Evolutionary conservation across 2,888 invertebrate species (phyloP).

Genomic region (Lithophane ornitopus): DNA sequence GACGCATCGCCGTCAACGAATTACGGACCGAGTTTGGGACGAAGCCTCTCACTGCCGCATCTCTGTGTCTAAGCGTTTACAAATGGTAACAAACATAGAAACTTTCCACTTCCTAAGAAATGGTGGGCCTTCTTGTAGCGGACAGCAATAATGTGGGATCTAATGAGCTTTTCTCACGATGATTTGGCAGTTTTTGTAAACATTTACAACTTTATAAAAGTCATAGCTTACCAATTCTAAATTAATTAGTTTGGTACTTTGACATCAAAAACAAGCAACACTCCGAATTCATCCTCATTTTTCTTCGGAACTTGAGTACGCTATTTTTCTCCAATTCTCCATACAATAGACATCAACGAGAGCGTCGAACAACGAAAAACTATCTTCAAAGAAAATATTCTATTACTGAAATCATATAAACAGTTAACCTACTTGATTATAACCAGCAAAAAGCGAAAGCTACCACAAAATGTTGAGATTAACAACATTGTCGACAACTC

Average conservation of each 20-base stretch:
- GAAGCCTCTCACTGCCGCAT: slow-evolving; percentile 57
- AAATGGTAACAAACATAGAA: slow-evolving; percentile 52
- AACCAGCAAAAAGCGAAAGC: slow-evolving; percentile 60
- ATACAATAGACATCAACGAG: slow-evolving; percentile 78
- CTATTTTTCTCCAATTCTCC: slow-evolving; percentile 37
- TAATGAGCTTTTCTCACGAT: slow-evolving; percentile 44
- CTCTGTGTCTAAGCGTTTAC: slow-evolving; percentile 48
- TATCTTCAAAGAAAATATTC: slow-evolving; percentile 30
- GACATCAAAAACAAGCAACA: not conserved
- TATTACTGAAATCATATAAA: slow-evolving; percentile 28
- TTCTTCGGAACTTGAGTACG: slow-evolving; percentile 4
- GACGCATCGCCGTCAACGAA: slow-evolving; percentile 69
- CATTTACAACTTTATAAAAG: not conserved
- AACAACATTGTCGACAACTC: slow-evolving; percentile 45
- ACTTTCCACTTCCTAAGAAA: slow-evolving; percentile 64
- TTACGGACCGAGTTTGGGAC: slow-evolving; percentile 36
- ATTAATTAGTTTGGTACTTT: not conserved
- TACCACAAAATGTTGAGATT: slow-evolving; percentile 54
- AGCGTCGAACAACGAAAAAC: slow-evolving; percentile 28
- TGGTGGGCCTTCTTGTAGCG: slow-evolving; percentile 27
- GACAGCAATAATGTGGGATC: slow-evolving; percentile 24
- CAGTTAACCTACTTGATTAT: slow-evolving; percentile 53
- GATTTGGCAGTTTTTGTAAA: slow-evolving; percentile 18
- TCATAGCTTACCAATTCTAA: not conserved
- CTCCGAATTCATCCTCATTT: not conserved